Percentiles rank a stretch among this genome's conserved stretches.
These are phyloP conservation scores for Lucinisca nassula DNA, from an alignment of 2,888 invertebrate genomes.

Conservation along the genomic window DNA sequence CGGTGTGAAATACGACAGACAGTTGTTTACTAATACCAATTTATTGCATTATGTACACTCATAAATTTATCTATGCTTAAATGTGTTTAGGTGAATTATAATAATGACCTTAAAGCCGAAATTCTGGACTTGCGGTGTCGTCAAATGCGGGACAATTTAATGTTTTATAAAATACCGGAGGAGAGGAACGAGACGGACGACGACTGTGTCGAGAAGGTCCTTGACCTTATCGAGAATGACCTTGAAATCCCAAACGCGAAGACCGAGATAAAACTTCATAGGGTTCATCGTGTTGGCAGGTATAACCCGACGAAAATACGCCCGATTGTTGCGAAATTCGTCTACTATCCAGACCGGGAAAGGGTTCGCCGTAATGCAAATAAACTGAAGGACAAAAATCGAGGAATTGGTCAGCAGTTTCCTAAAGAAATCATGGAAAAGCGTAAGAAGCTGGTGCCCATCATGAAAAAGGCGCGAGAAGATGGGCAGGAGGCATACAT, in stretches of 20 bases:
- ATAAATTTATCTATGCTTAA: too few relatives aligned
- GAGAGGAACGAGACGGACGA: constrained; percentile 1
- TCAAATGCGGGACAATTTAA: constrained; percentile 12
- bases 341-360: not conserved
- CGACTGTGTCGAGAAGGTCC: not conserved
- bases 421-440: not conserved
- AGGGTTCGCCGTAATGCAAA: not conserved
- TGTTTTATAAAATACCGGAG: constrained; percentile 13
- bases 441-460: constrained; percentile 1
- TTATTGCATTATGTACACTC: too few relatives aligned
- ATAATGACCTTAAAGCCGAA: too few relatives aligned
- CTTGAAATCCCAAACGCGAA: not conserved
- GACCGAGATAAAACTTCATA: not conserved
- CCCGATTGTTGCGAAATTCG: not conserved
- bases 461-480: constrained; percentile 6
- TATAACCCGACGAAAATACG: not conserved
- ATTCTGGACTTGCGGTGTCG: not conserved
- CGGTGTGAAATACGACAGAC: too few relatives aligned
- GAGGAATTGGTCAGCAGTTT: not conserved
- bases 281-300: not conserved
- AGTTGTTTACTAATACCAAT: too few relatives aligned
- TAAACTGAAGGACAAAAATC: not conserved
- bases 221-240: not conserved
- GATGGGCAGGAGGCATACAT: not conserved
- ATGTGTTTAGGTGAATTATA: too few relatives aligned